Conservation (phyloP, 2,113 vertebrate genomes). For the Physeter macrocephalus region DNA sequence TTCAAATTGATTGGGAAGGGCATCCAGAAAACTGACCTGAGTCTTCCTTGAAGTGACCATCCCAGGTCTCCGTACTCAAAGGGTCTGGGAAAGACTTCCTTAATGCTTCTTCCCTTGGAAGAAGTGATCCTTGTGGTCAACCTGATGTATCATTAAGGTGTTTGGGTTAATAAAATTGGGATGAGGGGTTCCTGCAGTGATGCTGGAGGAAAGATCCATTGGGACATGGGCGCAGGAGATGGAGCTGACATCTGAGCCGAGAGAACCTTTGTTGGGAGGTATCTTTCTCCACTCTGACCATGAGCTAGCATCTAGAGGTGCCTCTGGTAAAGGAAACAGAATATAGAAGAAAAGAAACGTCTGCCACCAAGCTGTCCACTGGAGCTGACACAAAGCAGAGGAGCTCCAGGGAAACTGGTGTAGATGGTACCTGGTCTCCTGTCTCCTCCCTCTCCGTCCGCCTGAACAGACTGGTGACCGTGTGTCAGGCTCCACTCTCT, state of each 20-base stretch:
- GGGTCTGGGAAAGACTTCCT: not conserved
- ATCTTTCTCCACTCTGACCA: not conserved
- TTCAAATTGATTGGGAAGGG: not conserved
- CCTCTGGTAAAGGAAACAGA: not conserved
- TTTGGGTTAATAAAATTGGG: not conserved
- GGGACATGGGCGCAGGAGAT: not conserved
- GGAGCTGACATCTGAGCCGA: not conserved
- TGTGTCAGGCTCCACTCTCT: not conserved
- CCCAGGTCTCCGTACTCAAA: not conserved
- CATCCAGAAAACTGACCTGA: not conserved
- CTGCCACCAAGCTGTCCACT: not conserved
- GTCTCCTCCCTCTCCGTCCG: rapidly evolving
- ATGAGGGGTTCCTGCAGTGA: rapidly evolving
- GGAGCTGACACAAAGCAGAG: not conserved
- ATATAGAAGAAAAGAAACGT: not conserved
- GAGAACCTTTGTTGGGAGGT: not conserved
- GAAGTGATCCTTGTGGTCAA: not conserved
- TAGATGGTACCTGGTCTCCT: too few species aligned
- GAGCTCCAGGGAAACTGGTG: not conserved
- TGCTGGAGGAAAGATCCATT: not conserved
- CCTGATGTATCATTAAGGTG: not conserved
- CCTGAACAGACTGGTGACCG: not conserved
- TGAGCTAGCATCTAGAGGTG: not conserved
- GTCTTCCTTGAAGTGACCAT: not conserved
- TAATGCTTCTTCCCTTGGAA: not conserved